Percentiles rank a stretch among this genome's conserved stretches.
Conservation (phyloP, 1,140 invertebrate species). For the Copidosoma floridanum region DNA sequence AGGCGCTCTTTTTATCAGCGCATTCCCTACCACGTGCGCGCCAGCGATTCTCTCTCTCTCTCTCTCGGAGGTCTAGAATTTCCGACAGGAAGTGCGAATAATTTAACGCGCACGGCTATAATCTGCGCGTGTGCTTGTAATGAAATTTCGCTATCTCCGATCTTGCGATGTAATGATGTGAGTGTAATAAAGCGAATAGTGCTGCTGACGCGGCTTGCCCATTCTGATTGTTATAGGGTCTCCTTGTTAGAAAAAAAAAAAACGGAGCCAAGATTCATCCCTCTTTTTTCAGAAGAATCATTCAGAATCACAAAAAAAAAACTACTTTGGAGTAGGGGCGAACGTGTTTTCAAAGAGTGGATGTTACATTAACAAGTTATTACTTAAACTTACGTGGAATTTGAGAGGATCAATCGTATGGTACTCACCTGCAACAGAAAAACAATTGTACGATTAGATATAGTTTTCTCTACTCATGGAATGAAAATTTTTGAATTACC, state of each 20-base stretch:
- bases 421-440: conserved; percentile 30
- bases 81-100: conserved; percentile 20
- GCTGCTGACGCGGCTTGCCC: too few species aligned
- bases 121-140: conserved; percentile 9
- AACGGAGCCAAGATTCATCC: too few species aligned
- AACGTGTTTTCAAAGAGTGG: too few species aligned
- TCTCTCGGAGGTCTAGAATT: conserved; percentile 2
- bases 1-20: conserved; percentile 1
- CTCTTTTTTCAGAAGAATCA: too few species aligned
- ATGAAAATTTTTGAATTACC: too few species aligned
- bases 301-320: too few species aligned
- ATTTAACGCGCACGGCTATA: conserved; percentile 14
- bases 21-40: too few species aligned
- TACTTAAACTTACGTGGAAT: not conserved
- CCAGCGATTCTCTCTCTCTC: too few species aligned
- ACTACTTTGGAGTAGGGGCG: too few species aligned
- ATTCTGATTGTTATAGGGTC: not conserved
- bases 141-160: conserved; percentile 14
- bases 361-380: not conserved
- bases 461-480: too few species aligned
- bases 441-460: not conserved
- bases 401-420: too few species aligned
- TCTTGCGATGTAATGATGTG: conserved; percentile 6
- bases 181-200: conserved; percentile 16
- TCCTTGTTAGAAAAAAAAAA: not conserved